A percentile compares a stretch with the other conserved stretches of the same genome.
Conservation (phyloP, 2,113 vertebrate species). For the Eolophus roseicapilla region DNA sequence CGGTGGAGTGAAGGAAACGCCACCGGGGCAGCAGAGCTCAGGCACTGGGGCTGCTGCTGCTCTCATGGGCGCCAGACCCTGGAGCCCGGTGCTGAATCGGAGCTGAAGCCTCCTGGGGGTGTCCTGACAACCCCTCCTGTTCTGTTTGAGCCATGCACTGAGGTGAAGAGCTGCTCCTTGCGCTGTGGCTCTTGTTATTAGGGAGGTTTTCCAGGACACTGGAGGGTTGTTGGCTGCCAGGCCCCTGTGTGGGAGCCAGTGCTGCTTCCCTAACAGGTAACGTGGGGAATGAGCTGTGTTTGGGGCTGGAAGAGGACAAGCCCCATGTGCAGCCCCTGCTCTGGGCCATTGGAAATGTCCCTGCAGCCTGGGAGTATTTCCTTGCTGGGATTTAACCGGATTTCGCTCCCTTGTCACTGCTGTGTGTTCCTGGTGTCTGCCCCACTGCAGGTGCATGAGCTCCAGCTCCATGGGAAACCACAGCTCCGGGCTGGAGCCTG, state of each 20-base stretch:
- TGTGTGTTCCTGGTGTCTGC: neutral
- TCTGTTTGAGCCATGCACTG: neutral
- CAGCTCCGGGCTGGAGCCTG: neutral
- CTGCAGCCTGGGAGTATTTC: neutral
- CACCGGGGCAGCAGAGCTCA: neutral
- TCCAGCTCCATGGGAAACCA: neutral
- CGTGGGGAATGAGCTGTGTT: neutral
- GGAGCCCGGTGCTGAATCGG: neutral
- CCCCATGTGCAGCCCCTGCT: neutral
- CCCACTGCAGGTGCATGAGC: neutral
- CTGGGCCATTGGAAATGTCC: too few relatives aligned
- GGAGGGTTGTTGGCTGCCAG: neutral
- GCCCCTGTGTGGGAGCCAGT: too few relatives aligned
- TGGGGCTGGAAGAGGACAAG: neutral
- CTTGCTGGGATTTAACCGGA: neutral
- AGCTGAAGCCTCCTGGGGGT: neutral
- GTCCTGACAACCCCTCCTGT: too few relatives aligned
- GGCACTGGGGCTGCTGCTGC: neutral
- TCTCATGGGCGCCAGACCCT: neutral
- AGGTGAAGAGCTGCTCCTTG: neutral
- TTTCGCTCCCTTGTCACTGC: neutral
- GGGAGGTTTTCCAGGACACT: neutral
- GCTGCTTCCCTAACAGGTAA: neutral
- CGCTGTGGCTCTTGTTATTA: neutral
- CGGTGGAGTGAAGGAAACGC: too few relatives aligned